Evolutionary conservation across 2,797 vertebrate genomes (phyloP), one percentile per base, ranked within the genome.

Genomic region (Ambastaia sidthimunki): DNA sequence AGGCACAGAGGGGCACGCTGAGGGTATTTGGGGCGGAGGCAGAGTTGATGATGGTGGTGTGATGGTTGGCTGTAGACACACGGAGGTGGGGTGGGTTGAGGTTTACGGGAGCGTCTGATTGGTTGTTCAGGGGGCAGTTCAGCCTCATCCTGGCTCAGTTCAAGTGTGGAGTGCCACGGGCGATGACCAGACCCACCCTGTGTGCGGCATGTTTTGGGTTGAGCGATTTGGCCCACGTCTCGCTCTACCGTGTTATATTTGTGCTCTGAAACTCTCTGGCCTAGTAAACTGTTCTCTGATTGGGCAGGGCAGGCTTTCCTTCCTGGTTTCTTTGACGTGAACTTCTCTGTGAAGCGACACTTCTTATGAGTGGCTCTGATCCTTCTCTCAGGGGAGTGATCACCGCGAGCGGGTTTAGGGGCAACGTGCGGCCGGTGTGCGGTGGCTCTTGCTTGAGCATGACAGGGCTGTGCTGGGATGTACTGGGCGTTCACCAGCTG

Each of bases 401-500:
- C 77, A 83, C 88, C 82, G 85, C 87, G 81, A 34, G 62, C 79
- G 9, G 86, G 52, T 85, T 92, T 92, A 60, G 85, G 52, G 1
- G 78, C 70, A 2, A 48, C 87, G 3, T 87, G 79, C 3, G 78
- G 21, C 10, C 78, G 86, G 44, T 90, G 88, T n/a, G 85, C 79
- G 4, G 87, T 89, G 7, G 88, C 82, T 81, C 88, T 89, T 21
- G 85, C 80, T 12, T 89, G 89, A 10, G 88, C 86, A 15, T 84
- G 83, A 71, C 90, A 90, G 2, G 91, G 89, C 52, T 94, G 93
- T 12, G 93, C 94, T 0, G 95, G 95, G 74, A 96, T 96, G 78
- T 96, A 96, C 77, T 96, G 93, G 0, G 94, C 94, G 19, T 90
- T 95, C 66, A 96, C 94, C 83, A 96, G 88, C 48, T 94, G 88